phyloP scores from a whole-genome alignment of 2,888 invertebrate genomes.

The Drosophila macrothrix region DNA sequence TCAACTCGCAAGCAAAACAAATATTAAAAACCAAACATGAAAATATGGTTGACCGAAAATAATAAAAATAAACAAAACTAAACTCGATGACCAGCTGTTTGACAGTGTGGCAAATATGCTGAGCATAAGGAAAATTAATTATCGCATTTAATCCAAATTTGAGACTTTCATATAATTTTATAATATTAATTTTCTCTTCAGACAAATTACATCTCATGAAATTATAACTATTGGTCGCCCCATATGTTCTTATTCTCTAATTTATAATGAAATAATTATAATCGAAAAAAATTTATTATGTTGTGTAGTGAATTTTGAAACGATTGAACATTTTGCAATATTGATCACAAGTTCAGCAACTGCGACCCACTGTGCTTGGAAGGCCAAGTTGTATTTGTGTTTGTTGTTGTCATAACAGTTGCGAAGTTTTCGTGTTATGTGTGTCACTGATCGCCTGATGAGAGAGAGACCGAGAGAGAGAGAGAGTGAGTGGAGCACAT shows the following conservation, averaged over 20 bases:
- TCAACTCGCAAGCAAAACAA: slow-evolving; percentile 26
- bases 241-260: neutral
- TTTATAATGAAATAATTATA: neutral
- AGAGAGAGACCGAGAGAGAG: neutral
- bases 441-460: slow-evolving; percentile 11
- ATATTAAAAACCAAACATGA: slow-evolving; percentile 11
- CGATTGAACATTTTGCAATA: neutral
- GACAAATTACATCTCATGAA: neutral
- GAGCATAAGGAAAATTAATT: neutral
- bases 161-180: neutral
- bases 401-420: slow-evolving; percentile 19
- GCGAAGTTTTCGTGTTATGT: slow-evolving; percentile 28
- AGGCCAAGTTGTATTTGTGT: slow-evolving; percentile 30
- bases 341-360: neutral
- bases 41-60: neutral
- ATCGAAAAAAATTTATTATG: neutral
- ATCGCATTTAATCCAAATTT: neutral
- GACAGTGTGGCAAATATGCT: slow-evolving; percentile 34
- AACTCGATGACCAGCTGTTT: slow-evolving; percentile 25
- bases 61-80: slow-evolving; percentile 34
- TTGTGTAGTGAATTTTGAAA: neutral
- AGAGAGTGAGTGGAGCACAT: slow-evolving; percentile 6
- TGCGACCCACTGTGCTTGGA: slow-evolving; percentile 45
- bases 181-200: neutral
- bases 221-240: neutral